Evolutionary conservation across 1,140 invertebrate genomes (phyloP).

Genomic region (Potamilus streckersoni): DNA sequence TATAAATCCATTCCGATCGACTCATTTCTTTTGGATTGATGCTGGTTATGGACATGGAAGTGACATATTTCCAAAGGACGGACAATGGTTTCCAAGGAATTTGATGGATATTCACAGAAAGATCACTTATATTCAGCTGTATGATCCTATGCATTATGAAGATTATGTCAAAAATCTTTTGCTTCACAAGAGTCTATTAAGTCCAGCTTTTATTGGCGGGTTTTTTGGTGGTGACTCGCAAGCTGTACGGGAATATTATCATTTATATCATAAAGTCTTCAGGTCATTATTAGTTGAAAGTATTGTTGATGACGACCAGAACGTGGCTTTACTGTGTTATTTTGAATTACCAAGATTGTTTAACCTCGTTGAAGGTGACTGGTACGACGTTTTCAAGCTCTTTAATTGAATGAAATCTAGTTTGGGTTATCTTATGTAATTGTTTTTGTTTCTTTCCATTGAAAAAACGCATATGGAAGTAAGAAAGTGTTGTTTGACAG

Average conservation of each 20-base stretch:
- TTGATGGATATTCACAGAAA: too few relatives aligned
- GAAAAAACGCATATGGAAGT: too few relatives aligned
- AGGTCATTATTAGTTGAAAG: slow-evolving; percentile 10
- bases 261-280: slow-evolving; percentile 19
- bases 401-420: slow-evolving; percentile 2
- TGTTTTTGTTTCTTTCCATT: too few relatives aligned
- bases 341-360: slow-evolving; percentile 25
- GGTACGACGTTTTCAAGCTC: slow-evolving; percentile 20
- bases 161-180: neutral
- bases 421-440: too few relatives aligned
- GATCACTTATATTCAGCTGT: too few relatives aligned
- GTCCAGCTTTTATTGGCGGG: slow-evolving; percentile 24
- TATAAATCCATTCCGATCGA: slow-evolving; percentile 22
- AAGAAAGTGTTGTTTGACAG: too few relatives aligned
- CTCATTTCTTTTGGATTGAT: slow-evolving; percentile 35
- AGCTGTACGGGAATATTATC: slow-evolving; percentile 12
- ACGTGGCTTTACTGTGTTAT: slow-evolving; percentile 20
- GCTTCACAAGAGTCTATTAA: slow-evolving; percentile 14
- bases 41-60: slow-evolving; percentile 29
- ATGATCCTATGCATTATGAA: too few relatives aligned
- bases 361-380: slow-evolving; percentile 13
- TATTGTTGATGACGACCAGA: slow-evolving; percentile 31
- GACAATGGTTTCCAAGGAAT: too few relatives aligned
- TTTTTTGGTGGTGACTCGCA: slow-evolving; percentile 31
- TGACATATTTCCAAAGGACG: slow-evolving; percentile 13